phyloP scores from a whole-genome alignment of 2,113 vertebrate species.

The Atrichornis clamosus region DNA sequence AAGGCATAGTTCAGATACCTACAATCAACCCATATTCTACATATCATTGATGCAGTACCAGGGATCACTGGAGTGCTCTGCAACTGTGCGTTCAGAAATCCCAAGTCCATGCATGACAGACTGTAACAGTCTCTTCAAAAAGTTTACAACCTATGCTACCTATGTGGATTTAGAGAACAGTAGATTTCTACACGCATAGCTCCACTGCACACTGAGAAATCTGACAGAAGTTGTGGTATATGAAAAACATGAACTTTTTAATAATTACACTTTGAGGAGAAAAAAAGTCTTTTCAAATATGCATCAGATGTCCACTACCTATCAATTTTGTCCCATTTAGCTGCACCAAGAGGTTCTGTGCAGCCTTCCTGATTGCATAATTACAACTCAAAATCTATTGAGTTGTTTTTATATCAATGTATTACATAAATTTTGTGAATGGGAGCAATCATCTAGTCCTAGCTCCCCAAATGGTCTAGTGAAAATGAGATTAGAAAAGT shows the following conservation, averaged over 20 bases:
- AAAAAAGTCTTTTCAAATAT: background rate
- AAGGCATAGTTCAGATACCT: background rate
- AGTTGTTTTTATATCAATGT: background rate
- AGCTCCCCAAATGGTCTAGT: background rate
- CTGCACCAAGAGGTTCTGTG: background rate
- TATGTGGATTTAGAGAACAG: background rate
- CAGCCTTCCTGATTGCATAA: background rate
- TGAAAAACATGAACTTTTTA: background rate
- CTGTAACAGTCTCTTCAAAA: background rate
- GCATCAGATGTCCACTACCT: background rate
- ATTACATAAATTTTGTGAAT: background rate
- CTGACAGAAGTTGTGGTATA: background rate
- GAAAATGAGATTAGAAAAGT: background rate
- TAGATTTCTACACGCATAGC: background rate
- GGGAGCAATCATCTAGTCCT: background rate
- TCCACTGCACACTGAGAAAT: background rate
- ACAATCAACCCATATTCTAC: background rate
- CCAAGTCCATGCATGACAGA: background rate
- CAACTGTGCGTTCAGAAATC: background rate
- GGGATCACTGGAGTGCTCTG: background rate
- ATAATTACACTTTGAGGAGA: background rate
- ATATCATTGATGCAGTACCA: background rate
- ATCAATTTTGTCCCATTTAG: background rate
- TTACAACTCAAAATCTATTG: background rate
- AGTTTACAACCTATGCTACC: background rate